Evolutionary conservation across 2,113 vertebrate genomes (phyloP), one percentile per base, ranked within the genome.

Genomic region (Uria aalge): DNA sequence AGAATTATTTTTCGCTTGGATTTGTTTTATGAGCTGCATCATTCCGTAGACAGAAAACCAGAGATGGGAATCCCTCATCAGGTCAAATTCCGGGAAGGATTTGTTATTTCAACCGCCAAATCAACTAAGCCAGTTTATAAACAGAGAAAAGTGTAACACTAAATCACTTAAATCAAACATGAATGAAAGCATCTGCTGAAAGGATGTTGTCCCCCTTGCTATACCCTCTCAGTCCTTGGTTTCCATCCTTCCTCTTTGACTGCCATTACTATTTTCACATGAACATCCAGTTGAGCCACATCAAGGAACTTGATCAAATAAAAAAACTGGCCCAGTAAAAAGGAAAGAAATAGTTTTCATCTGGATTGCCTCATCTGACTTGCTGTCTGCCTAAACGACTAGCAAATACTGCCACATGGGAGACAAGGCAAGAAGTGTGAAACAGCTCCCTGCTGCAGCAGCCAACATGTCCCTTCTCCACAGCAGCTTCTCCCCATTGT

Each of bases 101-200:
- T 71, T 92, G 32, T 88, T 92, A 84, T 48, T 92, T 68, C 56
- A 87, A 73, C 40, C 86, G 50, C 26, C 34, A 57, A 73, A 24
- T 53, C 63, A 84, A 40, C 12, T 23, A 88, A 87, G 43, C 9
- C 69, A 75, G 40, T 79, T 89, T 82, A 87, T 78, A 83, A 75
- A 77, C 23, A 72, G 26, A 57, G 41, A 52, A 79, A 79, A 94
- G 22, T 11, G 7, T 43, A 82, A 93, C 41, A 78, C 3, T 45
- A 47, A 16, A 20, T 16, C 8, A 75, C 67, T 86, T 67, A n/a
- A 85, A 75, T 15, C 43, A 91, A 69, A 63, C 11, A 30, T 27
- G 80, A 97, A 85, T 53, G 36, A 87, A 95, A 91, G 56, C 77
- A 94, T 64, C 80, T 94, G 89, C 64, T 94, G 93, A 68, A 95